These are phyloP conservation scores for Aphelocoma californica DNA, from an alignment of 2,797 vertebrate genomes.

Conservation along the genomic window DNA sequence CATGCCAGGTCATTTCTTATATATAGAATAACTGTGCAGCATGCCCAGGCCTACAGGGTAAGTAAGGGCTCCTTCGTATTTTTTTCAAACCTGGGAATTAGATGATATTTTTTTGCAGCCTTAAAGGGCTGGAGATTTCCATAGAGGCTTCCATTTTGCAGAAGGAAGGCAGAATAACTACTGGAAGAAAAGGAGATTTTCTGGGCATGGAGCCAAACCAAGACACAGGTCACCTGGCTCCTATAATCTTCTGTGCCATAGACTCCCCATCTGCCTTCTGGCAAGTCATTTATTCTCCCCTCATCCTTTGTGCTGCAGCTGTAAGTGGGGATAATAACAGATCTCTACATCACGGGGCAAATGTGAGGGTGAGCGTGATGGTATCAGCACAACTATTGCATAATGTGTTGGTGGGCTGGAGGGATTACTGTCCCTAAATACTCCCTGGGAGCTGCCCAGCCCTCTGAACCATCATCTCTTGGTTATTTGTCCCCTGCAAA, in stretches of 20 bases:
- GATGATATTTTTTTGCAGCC: neutral
- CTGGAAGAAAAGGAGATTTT: conserved; percentile 31
- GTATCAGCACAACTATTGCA: conserved; percentile 2
- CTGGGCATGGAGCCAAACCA: conserved; percentile 48
- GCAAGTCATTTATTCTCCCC: conserved; percentile 57
- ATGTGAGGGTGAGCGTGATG: conserved; percentile 9
- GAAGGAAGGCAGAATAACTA: neutral
- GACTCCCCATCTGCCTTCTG: conserved; percentile 55
- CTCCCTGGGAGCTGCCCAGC: neutral
- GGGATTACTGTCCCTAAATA: conserved; percentile 5
- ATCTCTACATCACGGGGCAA: conserved; percentile 14
- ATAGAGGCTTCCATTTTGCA: conserved; percentile 16
- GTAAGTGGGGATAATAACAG: conserved; percentile 59
- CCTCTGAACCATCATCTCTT: neutral
- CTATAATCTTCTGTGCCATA: conserved; percentile 55
- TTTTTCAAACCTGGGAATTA: neutral
- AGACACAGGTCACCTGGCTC: conserved; percentile 50
- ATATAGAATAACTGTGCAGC: neutral
- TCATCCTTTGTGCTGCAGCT: conserved; percentile 58
- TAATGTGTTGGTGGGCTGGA: conserved; percentile 1
- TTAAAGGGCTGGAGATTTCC: conserved; percentile 10
- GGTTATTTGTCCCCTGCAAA: neutral
- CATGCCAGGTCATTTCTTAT: conserved; percentile 39
- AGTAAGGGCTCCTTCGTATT: neutral
- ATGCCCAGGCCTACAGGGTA: neutral